These are phyloP conservation scores for Limenitis camilla DNA, from an alignment of 2,888 invertebrate species.

Conservation along the genomic window DNA sequence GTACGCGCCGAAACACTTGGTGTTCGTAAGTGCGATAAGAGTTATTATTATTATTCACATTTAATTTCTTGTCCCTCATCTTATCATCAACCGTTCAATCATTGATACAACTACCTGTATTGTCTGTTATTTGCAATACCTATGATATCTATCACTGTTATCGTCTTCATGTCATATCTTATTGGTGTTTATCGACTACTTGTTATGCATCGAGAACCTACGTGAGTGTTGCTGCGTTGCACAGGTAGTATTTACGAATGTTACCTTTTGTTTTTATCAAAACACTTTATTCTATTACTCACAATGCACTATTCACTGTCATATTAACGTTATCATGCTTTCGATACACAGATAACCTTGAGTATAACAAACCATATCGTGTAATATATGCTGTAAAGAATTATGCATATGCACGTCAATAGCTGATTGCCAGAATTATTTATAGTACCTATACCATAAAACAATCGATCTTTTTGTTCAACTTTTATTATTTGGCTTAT, in stretches of 20 bases:
- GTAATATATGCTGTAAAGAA: slow-evolving; percentile 9
- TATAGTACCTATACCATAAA: background rate
- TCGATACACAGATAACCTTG: slow-evolving; percentile 14
- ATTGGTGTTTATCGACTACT: slow-evolving; percentile 37
- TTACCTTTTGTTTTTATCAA: background rate
- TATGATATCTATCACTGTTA: slow-evolving; percentile 35
- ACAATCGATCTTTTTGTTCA: background rate
- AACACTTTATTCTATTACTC: background rate
- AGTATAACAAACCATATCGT: slow-evolving; percentile 6
- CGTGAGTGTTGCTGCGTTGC: slow-evolving; percentile 36
- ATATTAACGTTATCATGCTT: slow-evolving; percentile 1
- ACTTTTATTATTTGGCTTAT: background rate
- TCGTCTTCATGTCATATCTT: slow-evolving; percentile 37
- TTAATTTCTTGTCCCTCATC: slow-evolving; percentile 8
- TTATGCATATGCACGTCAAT: slow-evolving; percentile 6
- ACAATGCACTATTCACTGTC: background rate
- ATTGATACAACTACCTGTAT: slow-evolving; percentile 14
- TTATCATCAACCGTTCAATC: slow-evolving; percentile 8
- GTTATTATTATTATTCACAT: slow-evolving; percentile 4
- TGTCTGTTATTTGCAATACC: slow-evolving; percentile 17
- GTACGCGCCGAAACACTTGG: slow-evolving; percentile 70
- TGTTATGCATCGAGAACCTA: slow-evolving; percentile 28
- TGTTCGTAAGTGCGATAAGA: slow-evolving; percentile 51
- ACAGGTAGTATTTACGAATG: slow-evolving; percentile 12
- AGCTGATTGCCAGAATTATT: background rate